Evolutionary conservation across 2,888 invertebrate genomes (phyloP).

Genomic region (Gasteruption jaculator): DNA sequence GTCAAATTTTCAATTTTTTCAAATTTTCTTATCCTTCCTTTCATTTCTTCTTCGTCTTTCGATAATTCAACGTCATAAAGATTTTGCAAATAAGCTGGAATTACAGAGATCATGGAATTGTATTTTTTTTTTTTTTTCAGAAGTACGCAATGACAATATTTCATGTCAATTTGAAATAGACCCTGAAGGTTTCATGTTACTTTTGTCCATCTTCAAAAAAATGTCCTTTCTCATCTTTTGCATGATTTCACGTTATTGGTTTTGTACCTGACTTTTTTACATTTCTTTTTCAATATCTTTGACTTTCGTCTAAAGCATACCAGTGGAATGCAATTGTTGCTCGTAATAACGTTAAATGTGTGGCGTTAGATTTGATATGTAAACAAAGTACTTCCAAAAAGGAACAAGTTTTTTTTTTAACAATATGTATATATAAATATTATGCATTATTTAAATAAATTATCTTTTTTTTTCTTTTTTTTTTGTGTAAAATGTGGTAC

Average conservation of each 20-base stretch:
- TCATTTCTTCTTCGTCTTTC: constrained; percentile 10
- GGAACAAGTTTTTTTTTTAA: constrained; percentile 24
- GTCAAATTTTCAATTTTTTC: too few relatives aligned
- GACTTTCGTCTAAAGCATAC: too few relatives aligned
- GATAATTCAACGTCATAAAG: constrained; percentile 13
- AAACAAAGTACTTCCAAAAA: constrained; percentile 40
- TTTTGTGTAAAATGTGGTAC: too few relatives aligned
- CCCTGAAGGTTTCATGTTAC: too few relatives aligned
- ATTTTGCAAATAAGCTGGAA: constrained; percentile 16
- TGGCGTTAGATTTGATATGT: constrained; percentile 44
- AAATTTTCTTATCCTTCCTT: constrained; percentile 3
- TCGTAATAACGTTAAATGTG: constrained; percentile 30
- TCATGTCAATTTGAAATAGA: too few relatives aligned
- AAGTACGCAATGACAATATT: constrained; percentile 30
- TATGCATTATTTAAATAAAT: constrained; percentile 14
- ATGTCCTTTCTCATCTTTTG: too few relatives aligned
- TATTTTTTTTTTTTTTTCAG: too few relatives aligned
- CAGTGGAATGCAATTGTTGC: constrained; percentile 44
- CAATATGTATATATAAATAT: constrained; percentile 14
- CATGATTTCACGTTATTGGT: too few relatives aligned
- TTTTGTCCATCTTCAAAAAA: too few relatives aligned
- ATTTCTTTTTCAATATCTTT: too few relatives aligned
- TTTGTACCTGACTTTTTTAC: too few relatives aligned
- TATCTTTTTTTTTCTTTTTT: constrained; percentile 10
- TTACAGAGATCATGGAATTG: constrained; percentile 37